These are phyloP conservation scores for Caenorhabditis macrosperma DNA, from an alignment of 2,888 invertebrate genomes.

Conservation along the genomic window DNA sequence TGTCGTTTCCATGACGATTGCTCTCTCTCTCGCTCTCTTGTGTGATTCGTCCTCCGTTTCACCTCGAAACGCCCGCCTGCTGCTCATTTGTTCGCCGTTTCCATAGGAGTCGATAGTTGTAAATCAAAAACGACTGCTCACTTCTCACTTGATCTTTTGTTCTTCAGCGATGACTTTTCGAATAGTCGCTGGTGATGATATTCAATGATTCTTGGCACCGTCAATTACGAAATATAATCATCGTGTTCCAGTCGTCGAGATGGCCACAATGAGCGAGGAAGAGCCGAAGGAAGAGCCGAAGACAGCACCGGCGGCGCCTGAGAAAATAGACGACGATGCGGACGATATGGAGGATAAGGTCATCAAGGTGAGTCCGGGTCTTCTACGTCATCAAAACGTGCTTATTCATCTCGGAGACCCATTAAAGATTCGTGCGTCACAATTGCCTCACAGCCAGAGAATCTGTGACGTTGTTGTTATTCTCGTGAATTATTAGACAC, in stretches of 20 bases:
- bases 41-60: conserved; percentile 19
- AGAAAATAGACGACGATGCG: conserved; percentile 31
- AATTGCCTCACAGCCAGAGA: too few relatives aligned
- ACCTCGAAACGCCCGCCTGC: too few relatives aligned
- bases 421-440: background rate
- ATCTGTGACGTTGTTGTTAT: too few relatives aligned
- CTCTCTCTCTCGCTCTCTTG: too few relatives aligned
- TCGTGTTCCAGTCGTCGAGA: background rate
- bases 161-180: too few relatives aligned
- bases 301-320: background rate
- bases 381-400: background rate
- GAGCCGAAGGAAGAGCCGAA: conserved; percentile 20
- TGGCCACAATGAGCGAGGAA: conserved; percentile 15
- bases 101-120: too few relatives aligned
- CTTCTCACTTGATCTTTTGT: too few relatives aligned
- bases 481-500: too few relatives aligned
- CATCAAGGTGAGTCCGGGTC: conserved; percentile 29
- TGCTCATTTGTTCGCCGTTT: too few relatives aligned
- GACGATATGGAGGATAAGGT: conserved; percentile 49
- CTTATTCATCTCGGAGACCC: background rate
- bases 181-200: too few relatives aligned
- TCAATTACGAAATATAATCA: background rate
- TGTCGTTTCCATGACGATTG: conserved; percentile 31
- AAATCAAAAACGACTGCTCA: too few relatives aligned
- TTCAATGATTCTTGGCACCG: background rate